Base-by-base conservation (phyloP, 2,797 vertebrate species). In the Dipus sagitta region DNA sequence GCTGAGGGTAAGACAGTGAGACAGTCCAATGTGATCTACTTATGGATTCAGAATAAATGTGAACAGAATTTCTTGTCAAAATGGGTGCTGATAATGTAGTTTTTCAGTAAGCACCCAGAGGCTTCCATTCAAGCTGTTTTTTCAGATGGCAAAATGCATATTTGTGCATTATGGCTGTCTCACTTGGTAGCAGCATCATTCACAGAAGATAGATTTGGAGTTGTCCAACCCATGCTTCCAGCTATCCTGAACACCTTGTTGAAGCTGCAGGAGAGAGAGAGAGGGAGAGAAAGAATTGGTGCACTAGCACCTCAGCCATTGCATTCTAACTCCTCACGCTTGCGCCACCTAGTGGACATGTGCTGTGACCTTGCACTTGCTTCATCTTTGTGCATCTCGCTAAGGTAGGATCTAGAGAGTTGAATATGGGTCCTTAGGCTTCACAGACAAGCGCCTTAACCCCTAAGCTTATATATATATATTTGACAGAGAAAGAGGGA, bases 101-200 rank as follows among this genome's bases (percentile, higher is more conserved):
- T 99, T 97, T 99, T 99, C 98, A 99, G 98, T 97, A 99, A 99
- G 99, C 99, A 99, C 90, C 99, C 99, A n/a, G 99, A 99, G 95
- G 99, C 99, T 15, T 99, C 99, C 42, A 99, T 99, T 97, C 99
- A 99, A 82, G 99, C 99, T 93, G 98, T 99, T 52, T 99, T 99
- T 96, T 98, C 99, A 83, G 99, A 99, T 97, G 98, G 99, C 88
- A 99, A 99, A 96, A 99, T 99, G 98, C 99, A 99, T 96, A 99
- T 99, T 97, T 99, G 99, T 99, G 99, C 99, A 88, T 97, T 99
- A n/a, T n/a, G n/a, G n/a, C n/a, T n/a, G 32, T 99, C 99, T 82
- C 99, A 99, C 97, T 98, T 99, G 83, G 99, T 99, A 93, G 99
- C 99, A 83, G 99, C 99, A 8, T 99, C 99, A 0, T 99, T 99